A percentile compares a stretch with the other conserved stretches of the same genome.
Evolutionary conservation across 2,888 invertebrate genomes (phyloP).

Genomic region (Drosophila nr. perissopoda): DNA sequence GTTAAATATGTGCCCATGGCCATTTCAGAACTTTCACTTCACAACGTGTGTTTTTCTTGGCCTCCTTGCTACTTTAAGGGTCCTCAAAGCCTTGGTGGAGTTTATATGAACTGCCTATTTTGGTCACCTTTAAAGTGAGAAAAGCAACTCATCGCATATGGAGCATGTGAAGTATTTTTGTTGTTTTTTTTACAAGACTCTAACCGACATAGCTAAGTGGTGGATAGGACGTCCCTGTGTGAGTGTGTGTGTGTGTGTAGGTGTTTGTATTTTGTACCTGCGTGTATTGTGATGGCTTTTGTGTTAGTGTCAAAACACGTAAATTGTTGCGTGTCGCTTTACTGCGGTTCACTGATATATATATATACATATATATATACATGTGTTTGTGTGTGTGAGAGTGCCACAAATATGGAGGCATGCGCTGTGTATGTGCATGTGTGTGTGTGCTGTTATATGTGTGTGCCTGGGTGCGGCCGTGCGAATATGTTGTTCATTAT

Average conservation of each 20-base stretch:
- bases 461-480: conserved; percentile 71
- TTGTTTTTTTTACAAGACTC: conserved; percentile 18
- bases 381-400: conserved; percentile 3
- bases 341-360: conserved; percentile 37
- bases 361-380: not conserved
- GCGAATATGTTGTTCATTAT: conserved; percentile 81
- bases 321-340: conserved; percentile 77
- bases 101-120: conserved; percentile 48
- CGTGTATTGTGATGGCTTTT: conserved; percentile 77
- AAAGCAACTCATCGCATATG: conserved; percentile 51
- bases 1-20: conserved; percentile 77
- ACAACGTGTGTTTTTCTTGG: conserved; percentile 2
- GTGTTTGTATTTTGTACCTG: conserved; percentile 48
- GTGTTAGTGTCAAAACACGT: conserved; percentile 80
- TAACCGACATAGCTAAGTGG: conserved; percentile 42
- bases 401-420: conserved; percentile 15
- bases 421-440: conserved; percentile 1
- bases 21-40: conserved; percentile 60
- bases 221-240: conserved; percentile 16
- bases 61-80: conserved; percentile 43
- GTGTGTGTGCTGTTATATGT: conserved; percentile 11
- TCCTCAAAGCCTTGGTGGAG: not conserved
- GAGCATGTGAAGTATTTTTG: conserved; percentile 35
- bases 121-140: conserved; percentile 65
- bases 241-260: conserved; percentile 37